A percentile compares a stretch with the other conserved stretches of the same genome.
Evolutionary conservation across 2,888 invertebrate genomes (phyloP).

Genomic region (Prostheceraeus crozeri): DNA sequence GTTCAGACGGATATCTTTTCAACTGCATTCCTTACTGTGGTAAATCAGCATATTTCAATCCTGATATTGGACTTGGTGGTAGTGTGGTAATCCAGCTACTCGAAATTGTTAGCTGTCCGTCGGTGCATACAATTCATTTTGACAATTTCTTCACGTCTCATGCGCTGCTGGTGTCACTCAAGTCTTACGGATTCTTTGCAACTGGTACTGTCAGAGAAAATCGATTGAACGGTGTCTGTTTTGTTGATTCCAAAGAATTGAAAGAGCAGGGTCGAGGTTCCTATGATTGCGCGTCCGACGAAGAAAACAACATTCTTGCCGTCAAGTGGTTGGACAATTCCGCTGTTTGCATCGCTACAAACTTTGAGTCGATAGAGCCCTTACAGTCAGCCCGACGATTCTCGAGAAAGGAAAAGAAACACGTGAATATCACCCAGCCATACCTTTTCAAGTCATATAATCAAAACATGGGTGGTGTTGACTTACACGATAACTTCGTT

Average conservation of each 20-base stretch:
- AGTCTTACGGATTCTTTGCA: constrained; percentile 5
- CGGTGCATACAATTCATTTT: constrained; percentile 24
- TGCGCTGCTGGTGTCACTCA: constrained; percentile 32
- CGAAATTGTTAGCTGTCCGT: neutral
- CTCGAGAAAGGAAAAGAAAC: too few relatives aligned
- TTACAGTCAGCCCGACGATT: constrained; percentile 10
- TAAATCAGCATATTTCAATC: neutral
- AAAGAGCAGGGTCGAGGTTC: neutral
- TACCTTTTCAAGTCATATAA: too few relatives aligned
- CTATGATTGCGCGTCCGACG: constrained; percentile 16
- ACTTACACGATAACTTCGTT: too few relatives aligned
- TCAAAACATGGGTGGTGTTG: too few relatives aligned
- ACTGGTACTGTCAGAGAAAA: constrained; percentile 35
- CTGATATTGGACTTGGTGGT: constrained; percentile 1
- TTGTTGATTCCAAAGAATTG: constrained; percentile 25
- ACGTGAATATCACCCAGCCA: too few relatives aligned
- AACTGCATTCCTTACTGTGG: neutral
- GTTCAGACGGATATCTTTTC: constrained; percentile 23
- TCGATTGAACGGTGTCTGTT: constrained; percentile 21
- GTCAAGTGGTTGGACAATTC: constrained; percentile 37
- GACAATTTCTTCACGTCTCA: constrained; percentile 39
- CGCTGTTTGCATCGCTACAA: constrained; percentile 15
- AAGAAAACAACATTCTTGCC: neutral
- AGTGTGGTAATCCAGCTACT: neutral
- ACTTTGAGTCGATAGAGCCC: neutral